Percentiles rank a stretch among this genome's conserved stretches.
These are phyloP conservation scores for Pollenia griseotomentosa DNA, from an alignment of 2,888 invertebrate species.

Conservation along the genomic window DNA sequence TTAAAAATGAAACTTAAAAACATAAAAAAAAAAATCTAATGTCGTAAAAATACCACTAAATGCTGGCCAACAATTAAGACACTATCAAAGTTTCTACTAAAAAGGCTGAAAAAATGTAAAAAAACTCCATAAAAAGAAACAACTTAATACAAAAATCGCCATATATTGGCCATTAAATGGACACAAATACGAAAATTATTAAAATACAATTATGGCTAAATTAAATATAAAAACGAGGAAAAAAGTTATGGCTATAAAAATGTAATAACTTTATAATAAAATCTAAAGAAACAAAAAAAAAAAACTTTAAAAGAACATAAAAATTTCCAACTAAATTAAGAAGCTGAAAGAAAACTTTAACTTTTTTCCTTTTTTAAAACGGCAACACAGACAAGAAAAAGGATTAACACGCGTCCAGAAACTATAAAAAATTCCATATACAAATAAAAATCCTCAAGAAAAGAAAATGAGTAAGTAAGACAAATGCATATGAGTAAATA, in stretches of 20 bases:
- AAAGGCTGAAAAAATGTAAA: not conserved
- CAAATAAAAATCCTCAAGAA: not conserved
- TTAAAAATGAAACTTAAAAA: not conserved
- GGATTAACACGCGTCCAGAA: slow-evolving; percentile 66
- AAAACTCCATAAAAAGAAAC: slow-evolving; percentile 17
- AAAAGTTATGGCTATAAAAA: slow-evolving; percentile 64
- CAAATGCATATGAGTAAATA: slow-evolving; percentile 26
- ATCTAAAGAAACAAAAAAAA: slow-evolving; percentile 29
- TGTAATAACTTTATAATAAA: slow-evolving; percentile 65
- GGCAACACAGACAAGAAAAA: slow-evolving; percentile 40
- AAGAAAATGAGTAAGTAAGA: not conserved
- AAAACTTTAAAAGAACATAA: slow-evolving; percentile 43
- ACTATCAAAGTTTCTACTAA: slow-evolving; percentile 5
- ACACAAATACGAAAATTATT: slow-evolving; percentile 64
- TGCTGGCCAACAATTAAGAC: slow-evolving; percentile 35
- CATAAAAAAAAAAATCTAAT: slow-evolving; percentile 4
- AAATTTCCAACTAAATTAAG: slow-evolving; percentile 31
- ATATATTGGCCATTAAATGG: slow-evolving; percentile 55
- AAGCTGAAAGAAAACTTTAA: slow-evolving; percentile 30
- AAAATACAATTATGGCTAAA: slow-evolving; percentile 67
- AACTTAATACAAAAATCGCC: slow-evolving; percentile 15
- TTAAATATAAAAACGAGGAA: slow-evolving; percentile 37
- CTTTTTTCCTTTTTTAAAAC: not conserved
- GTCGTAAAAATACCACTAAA: slow-evolving; percentile 11
- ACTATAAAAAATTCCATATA: slow-evolving; percentile 51